These are phyloP conservation scores for Colinus virginianus DNA, from an alignment of 2,113 vertebrate species.

Conservation along the genomic window DNA sequence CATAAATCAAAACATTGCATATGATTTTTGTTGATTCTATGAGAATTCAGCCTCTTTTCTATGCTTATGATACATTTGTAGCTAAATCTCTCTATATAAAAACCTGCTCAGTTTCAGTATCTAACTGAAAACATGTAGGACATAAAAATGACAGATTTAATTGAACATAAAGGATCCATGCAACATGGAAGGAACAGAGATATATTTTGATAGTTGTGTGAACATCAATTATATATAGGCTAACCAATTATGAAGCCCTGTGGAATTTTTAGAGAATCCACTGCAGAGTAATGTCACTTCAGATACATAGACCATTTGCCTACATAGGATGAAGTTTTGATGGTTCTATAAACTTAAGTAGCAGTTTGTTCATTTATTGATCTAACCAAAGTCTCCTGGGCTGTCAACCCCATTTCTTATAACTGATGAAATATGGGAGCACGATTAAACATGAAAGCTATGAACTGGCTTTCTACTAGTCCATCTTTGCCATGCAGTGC, in stretches of 20 bases:
- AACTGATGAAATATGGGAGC: not conserved
- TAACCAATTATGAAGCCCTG: not conserved
- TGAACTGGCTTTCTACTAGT: not conserved
- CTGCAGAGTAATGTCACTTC: not conserved
- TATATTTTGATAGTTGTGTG: not conserved
- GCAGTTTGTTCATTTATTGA: not conserved
- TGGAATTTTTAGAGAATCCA: not conserved
- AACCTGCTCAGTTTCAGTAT: constrained; percentile 12
- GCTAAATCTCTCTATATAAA: constrained; percentile 15
- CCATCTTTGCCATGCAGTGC: not conserved
- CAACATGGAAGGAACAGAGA: not conserved
- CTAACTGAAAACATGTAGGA: constrained; percentile 40
- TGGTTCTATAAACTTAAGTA: not conserved
- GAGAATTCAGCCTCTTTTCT: constrained; percentile 33
- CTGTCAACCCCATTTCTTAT: not conserved
- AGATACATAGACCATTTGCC: not conserved
- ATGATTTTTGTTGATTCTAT: not conserved
- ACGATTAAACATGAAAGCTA: not conserved
- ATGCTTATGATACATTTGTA: constrained; percentile 13
- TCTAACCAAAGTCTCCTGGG: not conserved
- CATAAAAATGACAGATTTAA: not conserved
- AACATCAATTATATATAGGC: not conserved
- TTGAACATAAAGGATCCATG: not conserved
- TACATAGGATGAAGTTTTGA: not conserved
- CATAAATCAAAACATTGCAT: constrained; percentile 38